Evolutionary conservation across 1,140 invertebrate genomes (phyloP).

Genomic region (Leptinotarsa lineolata): DNA sequence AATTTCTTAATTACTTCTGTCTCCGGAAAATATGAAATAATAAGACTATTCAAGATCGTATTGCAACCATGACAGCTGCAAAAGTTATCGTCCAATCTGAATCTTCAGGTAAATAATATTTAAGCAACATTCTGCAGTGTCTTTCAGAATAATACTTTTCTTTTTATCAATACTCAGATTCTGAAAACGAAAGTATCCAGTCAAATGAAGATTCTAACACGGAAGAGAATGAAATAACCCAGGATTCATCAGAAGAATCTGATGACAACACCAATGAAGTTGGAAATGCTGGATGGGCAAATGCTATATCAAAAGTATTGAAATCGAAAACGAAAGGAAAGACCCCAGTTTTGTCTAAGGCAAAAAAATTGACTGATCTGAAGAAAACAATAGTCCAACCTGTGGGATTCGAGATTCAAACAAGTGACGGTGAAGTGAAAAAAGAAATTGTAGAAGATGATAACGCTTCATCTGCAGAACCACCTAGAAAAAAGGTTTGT

Average conservation of each 20-base stretch:
- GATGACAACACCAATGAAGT: constrained; percentile 32
- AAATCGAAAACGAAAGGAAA: constrained; percentile 75
- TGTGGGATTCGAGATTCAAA: constrained; percentile 59
- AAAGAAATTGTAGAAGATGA: constrained; percentile 56
- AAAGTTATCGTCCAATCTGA: no score
- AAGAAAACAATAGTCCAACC: constrained; percentile 58
- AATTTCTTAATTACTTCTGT: no score
- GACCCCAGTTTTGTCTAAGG: constrained; percentile 73
- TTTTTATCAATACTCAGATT: background rate
- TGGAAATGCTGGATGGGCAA: constrained; percentile 66
- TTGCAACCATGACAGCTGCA: no score
- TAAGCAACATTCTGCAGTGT: no score
- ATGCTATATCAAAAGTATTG: constrained; percentile 76
- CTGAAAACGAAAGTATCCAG: background rate
- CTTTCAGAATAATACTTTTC: no score
- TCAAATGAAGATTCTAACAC: background rate
- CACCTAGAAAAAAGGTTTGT: constrained; percentile 56
- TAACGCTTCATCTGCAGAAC: constrained; percentile 52
- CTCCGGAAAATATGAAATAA: no score
- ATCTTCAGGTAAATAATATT: no score
- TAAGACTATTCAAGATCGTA: no score
- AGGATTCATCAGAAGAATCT: constrained; percentile 4
- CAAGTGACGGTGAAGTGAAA: constrained; percentile 56
- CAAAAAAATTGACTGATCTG: constrained; percentile 68
- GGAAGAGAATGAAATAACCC: background rate